Conservation (phyloP, 2,888 invertebrate genomes). For the Drosophila bunnanda region DNA sequence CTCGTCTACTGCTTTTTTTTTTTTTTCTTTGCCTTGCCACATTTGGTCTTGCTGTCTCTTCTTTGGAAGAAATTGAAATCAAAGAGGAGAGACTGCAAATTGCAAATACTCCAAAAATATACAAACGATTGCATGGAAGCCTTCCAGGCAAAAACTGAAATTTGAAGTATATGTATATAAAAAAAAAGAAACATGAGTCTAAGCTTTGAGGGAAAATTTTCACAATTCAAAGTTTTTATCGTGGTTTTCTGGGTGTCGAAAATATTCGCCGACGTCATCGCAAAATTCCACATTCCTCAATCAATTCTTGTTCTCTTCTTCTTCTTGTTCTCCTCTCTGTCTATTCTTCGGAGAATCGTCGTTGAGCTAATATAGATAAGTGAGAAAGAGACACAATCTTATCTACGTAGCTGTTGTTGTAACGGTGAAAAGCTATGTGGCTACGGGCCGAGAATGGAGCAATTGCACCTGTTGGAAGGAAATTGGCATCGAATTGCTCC, state of each 20-base stretch:
- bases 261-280: constrained; percentile 35
- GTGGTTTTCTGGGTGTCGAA: neutral
- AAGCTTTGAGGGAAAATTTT: neutral
- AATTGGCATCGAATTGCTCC: constrained; percentile 36
- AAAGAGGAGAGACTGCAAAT: constrained; percentile 25
- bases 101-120: constrained; percentile 22
- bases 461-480: constrained; percentile 35
- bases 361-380: constrained; percentile 1
- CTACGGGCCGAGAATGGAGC: constrained; percentile 23
- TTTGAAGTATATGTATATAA: neutral
- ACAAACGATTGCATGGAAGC: constrained; percentile 5
- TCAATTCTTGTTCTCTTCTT: constrained; percentile 2
- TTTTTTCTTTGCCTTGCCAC: constrained; percentile 12
- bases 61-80: constrained; percentile 39
- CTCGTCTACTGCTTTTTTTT: neutral
- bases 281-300: constrained; percentile 33
- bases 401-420: constrained; percentile 25
- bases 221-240: neutral
- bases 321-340: constrained; percentile 4
- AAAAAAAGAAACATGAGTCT: neutral
- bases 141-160: constrained; percentile 4
- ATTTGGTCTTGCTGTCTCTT: constrained; percentile 29
- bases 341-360: constrained; percentile 2
- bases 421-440: constrained; percentile 21
- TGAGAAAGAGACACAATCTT: constrained; percentile 20